Percentiles rank a stretch among this genome's conserved stretches.
phyloP scores from a whole-genome alignment of 2,888 invertebrate species.

The Leptopilina drosophilae region DNA sequence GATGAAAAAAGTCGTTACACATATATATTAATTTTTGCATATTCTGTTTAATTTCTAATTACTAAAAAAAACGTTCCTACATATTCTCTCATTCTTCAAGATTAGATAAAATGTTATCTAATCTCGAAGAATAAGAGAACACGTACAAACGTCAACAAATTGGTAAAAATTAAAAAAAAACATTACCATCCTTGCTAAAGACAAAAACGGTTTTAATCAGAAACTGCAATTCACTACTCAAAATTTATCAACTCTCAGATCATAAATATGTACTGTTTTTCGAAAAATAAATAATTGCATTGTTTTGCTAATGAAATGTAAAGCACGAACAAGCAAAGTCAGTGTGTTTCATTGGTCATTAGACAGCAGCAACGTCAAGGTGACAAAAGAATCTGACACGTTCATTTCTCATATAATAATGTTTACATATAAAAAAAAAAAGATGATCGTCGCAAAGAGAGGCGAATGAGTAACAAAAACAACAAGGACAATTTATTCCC shows the following conservation, averaged over 20 bases:
- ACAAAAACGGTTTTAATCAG: no score
- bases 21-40: no score
- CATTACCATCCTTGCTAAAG: no score
- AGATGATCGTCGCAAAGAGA: conserved; percentile 11
- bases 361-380: neutral
- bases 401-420: conserved; percentile 36
- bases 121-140: neutral
- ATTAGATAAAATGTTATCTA: conserved; percentile 3
- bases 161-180: neutral
- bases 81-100: neutral
- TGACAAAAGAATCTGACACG: conserved; percentile 29
- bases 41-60: neutral
- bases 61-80: neutral
- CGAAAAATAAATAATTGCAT: no score
- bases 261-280: no score
- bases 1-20: no score
- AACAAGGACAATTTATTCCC: conserved; percentile 21
- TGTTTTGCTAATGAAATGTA: neutral
- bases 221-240: no score
- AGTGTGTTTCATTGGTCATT: conserved; percentile 25
- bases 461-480: conserved; percentile 34
- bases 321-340: neutral
- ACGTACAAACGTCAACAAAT: neutral
- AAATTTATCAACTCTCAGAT: no score
- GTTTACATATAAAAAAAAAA: neutral